Evolutionary conservation across 1,140 invertebrate genomes (phyloP).

Genomic region (Scaptomyza hsui): DNA sequence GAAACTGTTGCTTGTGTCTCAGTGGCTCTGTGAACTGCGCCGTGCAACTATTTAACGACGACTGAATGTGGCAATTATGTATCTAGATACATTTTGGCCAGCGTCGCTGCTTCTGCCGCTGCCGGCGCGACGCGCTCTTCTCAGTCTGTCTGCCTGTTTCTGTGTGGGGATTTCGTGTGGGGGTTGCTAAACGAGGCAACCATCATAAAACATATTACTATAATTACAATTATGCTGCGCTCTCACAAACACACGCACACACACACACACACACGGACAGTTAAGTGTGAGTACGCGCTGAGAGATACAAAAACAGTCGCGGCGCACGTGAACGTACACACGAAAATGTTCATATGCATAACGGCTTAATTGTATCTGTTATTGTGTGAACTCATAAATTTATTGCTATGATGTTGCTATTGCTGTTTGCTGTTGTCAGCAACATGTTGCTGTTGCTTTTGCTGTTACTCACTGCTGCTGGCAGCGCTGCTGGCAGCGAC

Average conservation of each 20-base stretch:
- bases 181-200: conserved; percentile 78
- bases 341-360: conserved; percentile 77
- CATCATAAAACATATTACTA: conserved; percentile 83
- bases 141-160: conserved; percentile 27
- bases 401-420: conserved; percentile 20
- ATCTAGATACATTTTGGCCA: conserved; percentile 84
- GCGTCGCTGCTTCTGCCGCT: conserved; percentile 36
- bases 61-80: conserved; percentile 84
- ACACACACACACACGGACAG: conserved; percentile 19
- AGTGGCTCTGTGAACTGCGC: conserved; percentile 74
- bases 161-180: conserved; percentile 52
- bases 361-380: conserved; percentile 72
- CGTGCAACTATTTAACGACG: conserved; percentile 84
- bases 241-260: conserved; percentile 35
- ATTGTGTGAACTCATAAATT: conserved; percentile 22
- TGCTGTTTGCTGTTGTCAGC: conserved; percentile 30
- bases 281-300: conserved; percentile 1
- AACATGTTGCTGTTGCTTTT: conserved; percentile 33
- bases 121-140: conserved; percentile 46
- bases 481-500: conserved; percentile 8
- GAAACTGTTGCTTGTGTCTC: conserved; percentile 44
- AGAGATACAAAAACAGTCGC: conserved; percentile 61
- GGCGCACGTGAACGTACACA: conserved; percentile 70
- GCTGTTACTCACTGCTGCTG: conserved; percentile 3
- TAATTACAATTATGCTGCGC: conserved; percentile 80